Base-by-base conservation (phyloP, 2,113 vertebrate species). In the Anhinga rufa region DNA sequence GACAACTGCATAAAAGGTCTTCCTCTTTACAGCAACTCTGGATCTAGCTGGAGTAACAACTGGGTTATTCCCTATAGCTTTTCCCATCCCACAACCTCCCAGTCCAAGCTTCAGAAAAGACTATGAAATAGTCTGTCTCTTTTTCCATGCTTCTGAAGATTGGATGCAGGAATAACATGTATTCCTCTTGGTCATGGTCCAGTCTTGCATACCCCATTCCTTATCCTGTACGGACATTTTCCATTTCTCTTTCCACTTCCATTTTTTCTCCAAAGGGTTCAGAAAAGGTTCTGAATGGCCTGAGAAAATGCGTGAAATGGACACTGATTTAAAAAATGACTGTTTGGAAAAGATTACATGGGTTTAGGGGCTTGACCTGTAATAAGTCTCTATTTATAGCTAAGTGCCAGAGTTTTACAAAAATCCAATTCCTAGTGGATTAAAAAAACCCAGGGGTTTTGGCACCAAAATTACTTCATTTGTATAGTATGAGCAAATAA, bases 381-480 rank as follows among this genome's bases (percentile, higher is more conserved):
- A 60, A 32, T 88, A 89, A 79, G 7, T 88, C 71, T 83, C 77
- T 61, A 72, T 88, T 84, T 86, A 86, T 55, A 93, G 26, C 52
- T 85, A 90, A 92, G 57, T 84, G 86, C 85, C 54, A 82, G 46
- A n/a, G 4, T 81, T 95, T 90, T 7, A 70, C 94, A 79, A 82
- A 96, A 96, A 82, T 54, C 31, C 81, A 93, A 25, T 76, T 96
- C 64, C 71, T 76, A 84, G 36, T 25, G 71, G 89, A 93, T 83
- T 77, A 61, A 66, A 88, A 88, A 88, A 93, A 8, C 9, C 6
- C 4, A 4, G 9, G n/a, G n/a, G 8, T 13, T 49, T 94, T 97
- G 97, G 96, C 93, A 97, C 94, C 40, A 22, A 94, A 21, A 86
- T 81, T 80, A 49, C 36, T 97, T 95, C 68, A 54, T 76, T 68